phyloP scores from a whole-genome alignment of 2,888 invertebrate species.

The Meganola albula region DNA sequence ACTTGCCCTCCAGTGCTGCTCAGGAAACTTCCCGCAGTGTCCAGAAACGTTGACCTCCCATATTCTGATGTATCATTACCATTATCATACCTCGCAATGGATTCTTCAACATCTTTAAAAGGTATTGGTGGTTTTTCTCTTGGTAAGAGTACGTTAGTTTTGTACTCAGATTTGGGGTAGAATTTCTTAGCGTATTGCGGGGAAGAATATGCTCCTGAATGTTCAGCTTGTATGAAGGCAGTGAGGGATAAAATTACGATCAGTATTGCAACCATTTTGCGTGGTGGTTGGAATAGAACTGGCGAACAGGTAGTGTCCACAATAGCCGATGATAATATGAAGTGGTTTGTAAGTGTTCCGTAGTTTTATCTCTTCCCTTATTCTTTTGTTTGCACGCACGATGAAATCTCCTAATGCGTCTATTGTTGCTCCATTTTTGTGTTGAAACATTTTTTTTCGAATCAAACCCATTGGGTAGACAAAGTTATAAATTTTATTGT shows the following conservation, averaged over 20 bases:
- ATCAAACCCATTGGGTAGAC: too few relatives aligned
- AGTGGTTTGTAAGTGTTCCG: constrained; percentile 38
- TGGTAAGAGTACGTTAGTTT: constrained; percentile 53
- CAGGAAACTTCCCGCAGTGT: constrained; percentile 60
- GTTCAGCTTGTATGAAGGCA: constrained; percentile 43
- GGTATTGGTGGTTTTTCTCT: constrained; percentile 45
- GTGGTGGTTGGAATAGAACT: constrained; percentile 30
- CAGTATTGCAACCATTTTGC: constrained; percentile 51
- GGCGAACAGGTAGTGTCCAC: constrained; percentile 49
- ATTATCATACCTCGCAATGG: constrained; percentile 47
- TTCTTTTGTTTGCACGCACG: constrained; percentile 75
- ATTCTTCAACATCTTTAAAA: constrained; percentile 41
- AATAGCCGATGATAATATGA: constrained; percentile 47
- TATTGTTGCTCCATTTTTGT: constrained; percentile 61
- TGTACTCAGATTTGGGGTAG: constrained; percentile 56
- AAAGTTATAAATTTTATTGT: too few relatives aligned
- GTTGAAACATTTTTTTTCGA: constrained; percentile 31
- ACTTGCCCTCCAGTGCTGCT: constrained; percentile 71
- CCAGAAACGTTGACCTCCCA: constrained; percentile 56
- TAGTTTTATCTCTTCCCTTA: constrained; percentile 69
- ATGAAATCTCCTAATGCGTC: constrained; percentile 69
- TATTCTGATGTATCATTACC: constrained; percentile 48
- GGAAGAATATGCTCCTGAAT: constrained; percentile 72
- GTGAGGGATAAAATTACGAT: constrained; percentile 34
- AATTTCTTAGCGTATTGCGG: constrained; percentile 74